Conservation (phyloP, 2,888 invertebrate species). For the Campoletis raptor region DNA sequence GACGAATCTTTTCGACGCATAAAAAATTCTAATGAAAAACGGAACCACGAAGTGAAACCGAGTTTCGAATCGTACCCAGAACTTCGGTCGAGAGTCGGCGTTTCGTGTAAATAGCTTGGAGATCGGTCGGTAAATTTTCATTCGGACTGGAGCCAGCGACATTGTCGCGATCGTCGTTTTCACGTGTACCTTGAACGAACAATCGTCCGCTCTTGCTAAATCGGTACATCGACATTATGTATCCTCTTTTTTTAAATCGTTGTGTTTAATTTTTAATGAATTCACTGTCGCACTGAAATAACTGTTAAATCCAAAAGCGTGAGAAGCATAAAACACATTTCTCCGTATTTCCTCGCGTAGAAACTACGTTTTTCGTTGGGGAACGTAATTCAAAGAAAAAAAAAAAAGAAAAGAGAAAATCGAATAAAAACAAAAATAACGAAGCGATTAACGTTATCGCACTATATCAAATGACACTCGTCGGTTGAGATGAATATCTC, state of each 20-base stretch:
- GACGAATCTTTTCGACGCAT: slow-evolving; percentile 72
- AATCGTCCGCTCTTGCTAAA: slow-evolving; percentile 92
- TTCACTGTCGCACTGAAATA: slow-evolving; percentile 26
- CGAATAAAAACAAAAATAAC: slow-evolving; percentile 6
- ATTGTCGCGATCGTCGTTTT: slow-evolving; percentile 87
- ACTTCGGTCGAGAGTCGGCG: slow-evolving; percentile 94
- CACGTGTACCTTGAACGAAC: slow-evolving; percentile 91
- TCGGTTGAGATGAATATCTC: slow-evolving; percentile 30
- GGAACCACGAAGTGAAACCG: slow-evolving; percentile 4
- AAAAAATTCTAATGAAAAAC: background rate
- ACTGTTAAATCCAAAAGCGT: background rate
- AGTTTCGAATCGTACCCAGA: slow-evolving; percentile 86
- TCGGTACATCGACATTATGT: slow-evolving; percentile 90
- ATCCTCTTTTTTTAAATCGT: background rate
- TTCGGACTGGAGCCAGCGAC: slow-evolving; percentile 79
- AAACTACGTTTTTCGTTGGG: slow-evolving; percentile 13
- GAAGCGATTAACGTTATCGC: slow-evolving; percentile 45
- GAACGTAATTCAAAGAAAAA: background rate
- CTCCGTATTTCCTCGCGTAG: background rate
- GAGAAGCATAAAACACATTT: slow-evolving; percentile 40
- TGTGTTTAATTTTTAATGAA: slow-evolving; percentile 21
- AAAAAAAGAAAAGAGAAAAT: background rate
- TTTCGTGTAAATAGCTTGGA: slow-evolving; percentile 93
- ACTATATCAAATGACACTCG: slow-evolving; percentile 50
- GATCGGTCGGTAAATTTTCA: slow-evolving; percentile 84